phyloP scores from a whole-genome alignment of 2,797 vertebrate species.

The Mastacembelus armatus region DNA sequence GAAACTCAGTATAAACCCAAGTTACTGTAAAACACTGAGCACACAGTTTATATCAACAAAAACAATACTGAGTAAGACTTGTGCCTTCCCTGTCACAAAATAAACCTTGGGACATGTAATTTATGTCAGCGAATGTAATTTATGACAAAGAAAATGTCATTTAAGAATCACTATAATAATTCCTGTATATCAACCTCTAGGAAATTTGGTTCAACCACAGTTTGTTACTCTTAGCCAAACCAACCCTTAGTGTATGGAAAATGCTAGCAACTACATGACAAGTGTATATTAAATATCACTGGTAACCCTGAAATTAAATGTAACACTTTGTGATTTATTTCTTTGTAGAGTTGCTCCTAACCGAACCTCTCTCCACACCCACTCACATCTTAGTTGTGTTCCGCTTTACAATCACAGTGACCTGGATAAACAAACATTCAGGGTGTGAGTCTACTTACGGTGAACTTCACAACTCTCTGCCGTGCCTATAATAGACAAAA shows the following conservation, averaged over 20 bases:
- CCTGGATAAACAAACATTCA: constrained; percentile 11
- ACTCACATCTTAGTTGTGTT: neutral
- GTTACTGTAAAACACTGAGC: too few species aligned
- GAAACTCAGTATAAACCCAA: too few species aligned
- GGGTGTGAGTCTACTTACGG: constrained; percentile 42
- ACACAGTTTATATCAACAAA: too few species aligned
- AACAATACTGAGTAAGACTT: too few species aligned
- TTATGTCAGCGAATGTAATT: too few species aligned
- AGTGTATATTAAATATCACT: neutral
- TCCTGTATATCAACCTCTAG: too few species aligned
- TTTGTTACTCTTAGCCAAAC: too few species aligned
- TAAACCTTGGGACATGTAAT: too few species aligned
- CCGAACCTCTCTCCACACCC: constrained; percentile 1
- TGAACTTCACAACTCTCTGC: neutral
- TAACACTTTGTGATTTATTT: neutral
- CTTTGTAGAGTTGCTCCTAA: neutral
- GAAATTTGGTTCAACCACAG: too few species aligned
- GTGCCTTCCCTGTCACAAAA: too few species aligned
- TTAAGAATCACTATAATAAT: too few species aligned
- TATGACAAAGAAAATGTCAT: too few species aligned
- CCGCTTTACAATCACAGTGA: constrained; percentile 15
- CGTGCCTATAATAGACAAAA: neutral
- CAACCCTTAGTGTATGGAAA: neutral
- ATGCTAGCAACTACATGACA: neutral
- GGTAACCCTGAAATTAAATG: neutral